Conservation (phyloP, 2,113 vertebrate species). For the Rhinoderma darwinii region DNA sequence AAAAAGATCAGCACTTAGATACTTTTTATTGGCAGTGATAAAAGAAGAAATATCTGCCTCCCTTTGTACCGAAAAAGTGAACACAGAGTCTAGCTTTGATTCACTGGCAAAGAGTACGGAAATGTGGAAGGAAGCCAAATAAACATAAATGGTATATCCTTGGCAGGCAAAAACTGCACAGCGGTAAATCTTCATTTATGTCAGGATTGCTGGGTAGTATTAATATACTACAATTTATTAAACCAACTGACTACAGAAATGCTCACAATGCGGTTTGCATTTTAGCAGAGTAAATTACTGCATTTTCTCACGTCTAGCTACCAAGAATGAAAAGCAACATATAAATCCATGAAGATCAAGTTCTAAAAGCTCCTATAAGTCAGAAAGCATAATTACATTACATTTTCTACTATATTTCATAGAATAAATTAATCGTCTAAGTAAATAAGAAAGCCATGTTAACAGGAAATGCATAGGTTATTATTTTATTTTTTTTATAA, state of each 20-base stretch:
- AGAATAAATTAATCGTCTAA: no score
- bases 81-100: conserved; percentile 18
- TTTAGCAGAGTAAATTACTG: not conserved
- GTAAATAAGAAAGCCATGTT: no score
- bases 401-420: no score
- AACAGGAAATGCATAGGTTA: no score
- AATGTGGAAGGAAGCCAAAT: not conserved
- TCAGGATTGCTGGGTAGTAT: not conserved
- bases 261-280: not conserved
- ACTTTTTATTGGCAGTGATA: conserved; percentile 11
- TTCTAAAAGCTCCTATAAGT: not conserved
- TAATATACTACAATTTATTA: conserved; percentile 7
- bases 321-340: not conserved
- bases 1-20: conserved; percentile 4
- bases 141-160: not conserved
- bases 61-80: conserved; percentile 9
- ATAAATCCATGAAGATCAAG: not conserved
- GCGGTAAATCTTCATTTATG: conserved; percentile 24
- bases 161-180: not conserved
- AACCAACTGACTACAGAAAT: not conserved
- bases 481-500: no score
- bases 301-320: not conserved
- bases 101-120: not conserved
- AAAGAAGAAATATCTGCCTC: conserved; percentile 19
- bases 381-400: not conserved